Evolutionary conservation across 2,797 vertebrate species (phyloP), one percentile per base, ranked within the genome.

Genomic region (Calcarius lapponicus): DNA sequence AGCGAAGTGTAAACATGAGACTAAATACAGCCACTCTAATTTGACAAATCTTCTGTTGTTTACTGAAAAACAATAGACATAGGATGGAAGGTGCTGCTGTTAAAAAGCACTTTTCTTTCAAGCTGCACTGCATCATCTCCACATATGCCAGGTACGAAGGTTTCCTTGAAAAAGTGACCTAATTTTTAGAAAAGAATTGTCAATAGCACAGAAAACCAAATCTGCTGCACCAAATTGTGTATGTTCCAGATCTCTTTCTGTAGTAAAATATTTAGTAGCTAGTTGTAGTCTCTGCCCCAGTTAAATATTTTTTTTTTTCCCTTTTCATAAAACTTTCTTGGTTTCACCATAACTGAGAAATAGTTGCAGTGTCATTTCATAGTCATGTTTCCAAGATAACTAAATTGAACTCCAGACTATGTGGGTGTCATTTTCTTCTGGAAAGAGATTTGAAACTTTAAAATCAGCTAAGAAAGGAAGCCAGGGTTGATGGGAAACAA

Each of bases 241-340:
- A 11, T 60, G 36, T 91, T 93, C 69, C 79, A 72, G 51, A 51
- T 57, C 17, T 69, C 42, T 38, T 80, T 66, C 58, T 86, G 31
- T 42, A 81, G 54, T 73, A 76, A 91, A 90, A 90, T 92, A 93
- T 75, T 95, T 93, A 93, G 76, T 43, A 92, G 40, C 50, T 81
- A 60, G 31, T 90, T 91, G 51, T 80, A 7, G 32, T 88, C 76
- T 79, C 40, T 86, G 79, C 36, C 62, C 47, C 36, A 86, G 28
- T 84, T 92, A 88, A 88, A 66, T 6, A 2, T 4, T 4, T 40
- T 62, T 47, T 45, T 36, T 40, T 38, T 47, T 34, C 31, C 20
- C 20, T 74, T 47, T 36, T 2, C 12, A 25, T 50, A 31, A 65
- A 86, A 56, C 13, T 58, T 80, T 8, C 13, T 74, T 82, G 57